Conservation (phyloP, 2,888 invertebrate genomes). For the Lysandra bellargus region DNA sequence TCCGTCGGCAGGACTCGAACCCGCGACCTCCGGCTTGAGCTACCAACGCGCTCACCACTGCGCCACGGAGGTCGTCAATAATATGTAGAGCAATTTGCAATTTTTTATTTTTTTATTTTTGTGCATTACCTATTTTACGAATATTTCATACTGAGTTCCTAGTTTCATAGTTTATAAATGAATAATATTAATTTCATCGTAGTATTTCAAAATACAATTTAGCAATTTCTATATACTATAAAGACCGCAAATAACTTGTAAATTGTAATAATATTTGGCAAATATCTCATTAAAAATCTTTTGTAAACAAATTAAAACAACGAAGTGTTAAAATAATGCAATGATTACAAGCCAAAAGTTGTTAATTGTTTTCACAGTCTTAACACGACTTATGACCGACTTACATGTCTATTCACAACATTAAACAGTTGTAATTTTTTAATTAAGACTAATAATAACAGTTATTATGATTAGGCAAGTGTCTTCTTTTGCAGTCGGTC, state of each 20-base stretch:
- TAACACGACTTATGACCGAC: neutral
- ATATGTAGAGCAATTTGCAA: too few relatives aligned
- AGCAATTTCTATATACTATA: neutral
- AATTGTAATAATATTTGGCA: neutral
- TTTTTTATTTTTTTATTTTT: too few relatives aligned
- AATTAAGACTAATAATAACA: too few relatives aligned
- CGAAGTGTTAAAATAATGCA: conserved; percentile 3
- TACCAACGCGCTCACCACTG: too few relatives aligned
- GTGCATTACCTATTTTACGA: too few relatives aligned
- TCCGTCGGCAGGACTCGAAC: too few relatives aligned
- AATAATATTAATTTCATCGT: too few relatives aligned
- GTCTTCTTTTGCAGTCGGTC: neutral
- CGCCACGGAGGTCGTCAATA: too few relatives aligned
- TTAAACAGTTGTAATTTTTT: neutral
- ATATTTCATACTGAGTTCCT: too few relatives aligned
- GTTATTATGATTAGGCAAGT: neutral
- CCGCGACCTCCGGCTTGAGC: too few relatives aligned
- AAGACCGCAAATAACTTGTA: neutral
- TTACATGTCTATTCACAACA: neutral
- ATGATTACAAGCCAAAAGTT: neutral
- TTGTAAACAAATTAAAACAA: conserved; percentile 8
- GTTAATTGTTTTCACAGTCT: neutral
- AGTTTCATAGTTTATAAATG: too few relatives aligned
- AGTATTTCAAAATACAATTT: neutral
- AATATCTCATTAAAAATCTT: neutral